A percentile compares a stretch with the other conserved stretches of the same genome.
These are phyloP conservation scores for Sturnus vulgaris DNA, from an alignment of 2,113 vertebrate genomes.

Conservation along the genomic window DNA sequence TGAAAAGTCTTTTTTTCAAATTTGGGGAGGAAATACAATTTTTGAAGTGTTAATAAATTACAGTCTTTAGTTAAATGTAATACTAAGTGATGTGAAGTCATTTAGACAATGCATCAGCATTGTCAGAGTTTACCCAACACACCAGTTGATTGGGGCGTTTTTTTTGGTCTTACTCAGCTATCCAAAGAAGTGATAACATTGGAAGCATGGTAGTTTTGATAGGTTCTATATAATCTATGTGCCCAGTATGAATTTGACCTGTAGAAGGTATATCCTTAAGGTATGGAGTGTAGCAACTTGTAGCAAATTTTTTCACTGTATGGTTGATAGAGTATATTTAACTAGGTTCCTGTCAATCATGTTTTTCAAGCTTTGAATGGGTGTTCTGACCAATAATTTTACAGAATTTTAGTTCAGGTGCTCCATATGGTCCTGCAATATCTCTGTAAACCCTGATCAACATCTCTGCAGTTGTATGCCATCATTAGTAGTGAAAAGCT, in stretches of 20 bases:
- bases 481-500: not conserved
- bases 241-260: not conserved
- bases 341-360: fast-evolving
- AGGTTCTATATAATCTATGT: not conserved
- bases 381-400: not conserved
- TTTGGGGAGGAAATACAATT: not conserved
- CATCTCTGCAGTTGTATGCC: not conserved
- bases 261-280: not conserved
- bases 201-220: not conserved
- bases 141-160: fast-evolving
- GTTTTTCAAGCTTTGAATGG: not conserved
- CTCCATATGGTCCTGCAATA: not conserved
- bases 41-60: not conserved
- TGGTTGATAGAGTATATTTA: not conserved
- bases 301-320: not conserved
- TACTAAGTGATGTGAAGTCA: not conserved
- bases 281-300: not conserved
- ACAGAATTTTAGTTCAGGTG: not conserved
- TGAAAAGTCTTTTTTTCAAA: not conserved
- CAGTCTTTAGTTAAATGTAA: not conserved
- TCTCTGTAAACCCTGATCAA: not conserved
- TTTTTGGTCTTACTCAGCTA: not conserved
- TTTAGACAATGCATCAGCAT: not conserved
- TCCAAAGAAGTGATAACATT: not conserved
- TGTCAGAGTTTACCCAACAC: not conserved